These are phyloP conservation scores for Yponomeuta cagnagella DNA, from an alignment of 2,888 invertebrate species.

Conservation along the genomic window DNA sequence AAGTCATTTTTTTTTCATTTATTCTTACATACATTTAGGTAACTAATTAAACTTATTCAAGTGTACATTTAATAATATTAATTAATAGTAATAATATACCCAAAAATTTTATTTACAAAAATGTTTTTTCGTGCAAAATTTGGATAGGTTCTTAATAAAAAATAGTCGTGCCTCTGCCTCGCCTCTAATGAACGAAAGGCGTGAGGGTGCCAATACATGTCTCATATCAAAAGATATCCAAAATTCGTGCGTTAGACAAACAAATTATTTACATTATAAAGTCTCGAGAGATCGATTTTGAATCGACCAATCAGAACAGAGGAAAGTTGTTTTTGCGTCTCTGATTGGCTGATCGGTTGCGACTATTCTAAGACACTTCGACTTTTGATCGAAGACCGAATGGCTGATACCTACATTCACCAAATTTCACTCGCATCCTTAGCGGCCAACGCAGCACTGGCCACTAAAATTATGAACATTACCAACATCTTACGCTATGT, in stretches of 20 bases:
- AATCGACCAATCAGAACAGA: neutral
- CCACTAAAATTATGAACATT: no score
- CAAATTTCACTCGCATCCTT: neutral
- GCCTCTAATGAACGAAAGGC: neutral
- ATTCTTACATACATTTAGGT: neutral
- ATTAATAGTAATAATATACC: neutral
- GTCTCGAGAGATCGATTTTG: neutral
- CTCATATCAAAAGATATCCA: neutral
- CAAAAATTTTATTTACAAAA: neutral
- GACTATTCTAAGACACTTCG: neutral
- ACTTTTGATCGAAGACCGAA: neutral
- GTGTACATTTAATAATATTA: neutral
- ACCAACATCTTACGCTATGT: no score
- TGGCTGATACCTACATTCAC: neutral
- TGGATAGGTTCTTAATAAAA: neutral
- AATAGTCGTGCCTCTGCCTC: neutral
- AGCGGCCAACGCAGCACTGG: no score
- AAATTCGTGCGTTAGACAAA: neutral
- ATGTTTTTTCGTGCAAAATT: neutral
- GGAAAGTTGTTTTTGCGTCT: neutral
- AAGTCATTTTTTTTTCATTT: neutral
- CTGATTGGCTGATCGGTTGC: neutral
- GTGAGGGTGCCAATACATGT: neutral
- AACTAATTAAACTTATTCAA: neutral
- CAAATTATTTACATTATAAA: neutral